A percentile compares a stretch with the other conserved stretches of the same genome.
Evolutionary conservation across 1,140 invertebrate species (phyloP).

Genomic region (Glossosoma conforme): DNA sequence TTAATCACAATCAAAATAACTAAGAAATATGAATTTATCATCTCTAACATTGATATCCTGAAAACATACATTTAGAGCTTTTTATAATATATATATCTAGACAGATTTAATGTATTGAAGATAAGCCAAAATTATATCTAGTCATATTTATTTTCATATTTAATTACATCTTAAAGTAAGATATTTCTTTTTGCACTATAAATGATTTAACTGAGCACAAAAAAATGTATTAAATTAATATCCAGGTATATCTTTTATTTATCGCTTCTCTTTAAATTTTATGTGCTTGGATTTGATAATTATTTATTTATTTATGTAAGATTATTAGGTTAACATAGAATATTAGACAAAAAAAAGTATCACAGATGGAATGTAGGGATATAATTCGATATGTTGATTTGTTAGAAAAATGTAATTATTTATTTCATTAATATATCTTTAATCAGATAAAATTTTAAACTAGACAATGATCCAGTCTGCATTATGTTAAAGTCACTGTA

Average conservation of each 20-base stretch:
- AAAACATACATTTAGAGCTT: constrained; percentile 32
- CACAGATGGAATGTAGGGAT: constrained; percentile 17
- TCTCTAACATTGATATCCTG: constrained; percentile 28
- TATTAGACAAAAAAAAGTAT: constrained; percentile 14
- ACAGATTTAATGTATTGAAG: constrained; percentile 32
- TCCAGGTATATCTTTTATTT: constrained; percentile 24
- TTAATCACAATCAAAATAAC: constrained; percentile 23
- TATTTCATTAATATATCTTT: constrained; percentile 6
- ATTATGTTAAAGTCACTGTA: constrained; percentile 17
- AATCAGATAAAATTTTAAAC: constrained; percentile 18
- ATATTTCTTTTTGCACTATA: constrained; percentile 26
- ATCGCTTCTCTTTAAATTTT: constrained; percentile 23
- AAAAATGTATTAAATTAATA: constrained; percentile 21
- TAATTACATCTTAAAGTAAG: constrained; percentile 30
- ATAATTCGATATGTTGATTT: constrained; percentile 13
- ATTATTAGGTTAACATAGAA: constrained; percentile 24
- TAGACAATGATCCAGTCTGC: constrained; percentile 30
- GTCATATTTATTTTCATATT: constrained; percentile 34
- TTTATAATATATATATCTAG: constrained; percentile 33
- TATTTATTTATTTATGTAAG: constrained; percentile 31
- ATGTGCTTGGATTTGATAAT: constrained; percentile 27
- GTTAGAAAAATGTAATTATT: neutral
- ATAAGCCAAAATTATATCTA: constrained; percentile 34
- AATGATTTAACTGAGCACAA: constrained; percentile 27
- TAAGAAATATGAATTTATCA: constrained; percentile 27